Base-by-base conservation (phyloP, 2,888 invertebrate genomes). In the Drosophila macrospina region DNA sequence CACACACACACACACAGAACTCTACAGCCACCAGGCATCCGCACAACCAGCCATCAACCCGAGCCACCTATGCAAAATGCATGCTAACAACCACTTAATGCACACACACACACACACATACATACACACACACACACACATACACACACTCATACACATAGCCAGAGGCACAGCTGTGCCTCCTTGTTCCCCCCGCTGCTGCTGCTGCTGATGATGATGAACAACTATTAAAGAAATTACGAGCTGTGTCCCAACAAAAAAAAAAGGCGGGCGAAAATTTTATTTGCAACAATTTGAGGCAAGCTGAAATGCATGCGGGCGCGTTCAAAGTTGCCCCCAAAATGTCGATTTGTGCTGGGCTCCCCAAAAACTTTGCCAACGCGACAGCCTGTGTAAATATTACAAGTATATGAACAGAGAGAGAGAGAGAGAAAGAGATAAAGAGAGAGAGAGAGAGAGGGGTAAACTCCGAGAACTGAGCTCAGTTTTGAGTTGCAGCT, bases 141-240 rank as follows among this genome's bases (percentile, higher is more conserved):
- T 69, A 69, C 63, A 51, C 54, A 57, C 61, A 67, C 68, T 68
- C 63, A 47, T 55, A 60, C 57, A 70, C 74, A 68, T 59, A 48
- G 55, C 52, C 50, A 69, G 39, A 55, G 7, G 20, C 44, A 26
- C 55, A 41, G 20, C 50, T 42, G 32, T 10, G 48, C 57, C n/a
- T 36, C 20, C 20, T 15, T 11, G 44, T 6, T 11, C 42, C 7
- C 34, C 16, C 32, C 26, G 24, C 10, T 48, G 1, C 39, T 16
- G 44, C 60, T 60, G 37, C 56, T 47, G 47, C 36, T 55, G 57
- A 45, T 69, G 70, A 62, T 80, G 88, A 78, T 73, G 83, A 87
- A 79, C 71, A 87, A 86, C 88, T 89, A 88, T 90, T 85, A 78
- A 86, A 89, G 82, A 89, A 90, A 90, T 90, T 88, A 88, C 80